Evolutionary conservation across 2,888 invertebrate genomes (phyloP), one percentile per base, ranked within the genome.

Genomic region (Melitaea athalia): DNA sequence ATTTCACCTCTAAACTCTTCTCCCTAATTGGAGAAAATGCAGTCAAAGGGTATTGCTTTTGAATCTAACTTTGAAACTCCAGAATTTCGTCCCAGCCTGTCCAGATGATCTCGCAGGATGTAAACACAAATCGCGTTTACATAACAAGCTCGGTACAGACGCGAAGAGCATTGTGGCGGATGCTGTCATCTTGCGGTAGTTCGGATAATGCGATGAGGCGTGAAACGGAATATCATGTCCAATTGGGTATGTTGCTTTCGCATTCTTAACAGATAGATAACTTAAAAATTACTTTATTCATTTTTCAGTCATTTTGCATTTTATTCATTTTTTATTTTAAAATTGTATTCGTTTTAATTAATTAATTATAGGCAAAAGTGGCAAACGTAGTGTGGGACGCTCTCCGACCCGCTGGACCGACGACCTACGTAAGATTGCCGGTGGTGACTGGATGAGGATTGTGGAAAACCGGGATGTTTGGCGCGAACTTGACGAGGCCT

Each of bases 171-270:
- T 42, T 57, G 57, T 57, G 57, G 42, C 38, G 42, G 38, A 42
- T 5, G 15, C 57, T 57, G 57, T 57, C 57, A 42, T 57, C 57
- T 42, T 57, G 57, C 33, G 53, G 53, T 33, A 12, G 53, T 31
- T 33, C 24, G 52, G 53, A 33, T 55, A 33, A 33, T 55, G 14
- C 53, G 53, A 24, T 24, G 53, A 33, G 33, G 24, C 24, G 31
- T 52, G 11, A 10, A 24, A 31, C n/a, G 53, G 31, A 31, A 55
- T 55, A 55, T 55, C 53, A 31, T 33, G 31, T 24, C 33, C 31
- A 55, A 55, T 31, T 55, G 31, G 14, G 33, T 55, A 33, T 55
- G 53, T 55, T 55, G 53, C 53, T 33, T 55, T 33, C 31, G n/a
- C 33, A 31, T 33, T 55, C 33, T 55, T n/a, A 55, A 55, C 53